Conservation (phyloP, 1,140 invertebrate species). For the Notospermus geniculatus region DNA sequence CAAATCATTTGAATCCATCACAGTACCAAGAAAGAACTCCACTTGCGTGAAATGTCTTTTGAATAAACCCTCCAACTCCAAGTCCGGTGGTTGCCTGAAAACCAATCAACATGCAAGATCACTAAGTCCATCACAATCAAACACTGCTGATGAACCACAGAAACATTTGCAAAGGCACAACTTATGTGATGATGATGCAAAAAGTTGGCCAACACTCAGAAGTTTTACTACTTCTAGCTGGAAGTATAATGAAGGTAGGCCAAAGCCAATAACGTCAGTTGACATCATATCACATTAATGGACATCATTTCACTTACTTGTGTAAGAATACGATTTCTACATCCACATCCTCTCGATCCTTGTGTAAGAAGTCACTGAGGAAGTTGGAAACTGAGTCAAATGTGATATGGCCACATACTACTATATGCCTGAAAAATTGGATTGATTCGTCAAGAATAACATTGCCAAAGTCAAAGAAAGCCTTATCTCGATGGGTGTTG, state of each 20-base stretch:
- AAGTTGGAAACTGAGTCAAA: slow-evolving; percentile 99
- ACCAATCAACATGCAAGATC: slow-evolving; percentile 11
- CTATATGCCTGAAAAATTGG: slow-evolving; percentile 84
- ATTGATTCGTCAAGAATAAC: slow-evolving; percentile 2
- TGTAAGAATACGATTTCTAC: slow-evolving; percentile 99
- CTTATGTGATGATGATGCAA: no score
- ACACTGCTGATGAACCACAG: no score
- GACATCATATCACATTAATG: no score
- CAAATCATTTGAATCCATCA: slow-evolving; percentile 99
- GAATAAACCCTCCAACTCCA: slow-evolving; percentile 96
- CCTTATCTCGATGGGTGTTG: no score
- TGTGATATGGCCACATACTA: slow-evolving; percentile 99
- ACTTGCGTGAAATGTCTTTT: slow-evolving; percentile 99
- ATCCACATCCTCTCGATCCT: slow-evolving; percentile 99
- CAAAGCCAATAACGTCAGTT: no score
- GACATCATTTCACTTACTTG: slow-evolving; percentile 89
- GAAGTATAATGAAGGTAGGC: no score
- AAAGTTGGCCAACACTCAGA: no score
- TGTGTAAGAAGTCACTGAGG: slow-evolving; percentile 99
- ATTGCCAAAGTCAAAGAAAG: neutral
- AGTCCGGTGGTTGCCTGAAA: slow-evolving; percentile 68
- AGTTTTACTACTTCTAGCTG: no score
- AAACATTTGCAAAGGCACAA: no score
- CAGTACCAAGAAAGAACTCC: slow-evolving; percentile 99
- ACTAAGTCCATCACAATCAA: no score